Evolutionary conservation across 2,888 invertebrate species (phyloP).

Genomic region (Liopterus haemorrhoidalis): DNA sequence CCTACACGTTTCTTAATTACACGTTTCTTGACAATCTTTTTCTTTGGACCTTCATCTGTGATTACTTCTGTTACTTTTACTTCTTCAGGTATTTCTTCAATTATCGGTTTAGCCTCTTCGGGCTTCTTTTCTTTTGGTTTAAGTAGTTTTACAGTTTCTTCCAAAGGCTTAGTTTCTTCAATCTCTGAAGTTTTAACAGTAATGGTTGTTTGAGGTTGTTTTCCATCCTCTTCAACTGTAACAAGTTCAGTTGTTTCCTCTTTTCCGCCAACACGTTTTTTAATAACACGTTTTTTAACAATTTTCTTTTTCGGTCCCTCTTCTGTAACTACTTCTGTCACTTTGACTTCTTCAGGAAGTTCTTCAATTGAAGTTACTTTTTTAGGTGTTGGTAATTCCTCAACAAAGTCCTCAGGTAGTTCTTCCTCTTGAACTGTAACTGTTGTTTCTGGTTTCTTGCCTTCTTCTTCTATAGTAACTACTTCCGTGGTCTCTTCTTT

Average conservation of each 20-base stretch:
- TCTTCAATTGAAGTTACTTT: conserved; percentile 31
- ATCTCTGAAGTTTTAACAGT: conserved; percentile 29
- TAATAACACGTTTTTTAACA: conserved; percentile 38
- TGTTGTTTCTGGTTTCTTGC: conserved; percentile 37
- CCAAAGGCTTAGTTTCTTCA: conserved; percentile 17
- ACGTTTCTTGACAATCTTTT: conserved; percentile 36
- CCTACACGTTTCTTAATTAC: conserved; percentile 37
- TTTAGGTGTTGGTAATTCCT: conserved; percentile 14
- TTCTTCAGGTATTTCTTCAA: conserved; percentile 34
- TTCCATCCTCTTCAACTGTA: conserved; percentile 38
- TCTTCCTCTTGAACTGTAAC: conserved; percentile 33
- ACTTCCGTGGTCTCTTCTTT: conserved; percentile 37
- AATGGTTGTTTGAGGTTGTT: no score
- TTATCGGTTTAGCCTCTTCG: conserved; percentile 26
- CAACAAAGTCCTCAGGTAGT: conserved; percentile 25
- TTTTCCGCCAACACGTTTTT: conserved; percentile 34
- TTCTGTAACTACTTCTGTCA: conserved; percentile 39
- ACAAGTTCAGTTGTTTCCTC: conserved; percentile 45
- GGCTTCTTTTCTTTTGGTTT: conserved; percentile 29
- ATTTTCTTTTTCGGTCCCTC: conserved; percentile 38
- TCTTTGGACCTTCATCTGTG: conserved; percentile 34
- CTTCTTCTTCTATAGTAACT: conserved; percentile 24
- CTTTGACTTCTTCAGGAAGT: conserved; percentile 40
- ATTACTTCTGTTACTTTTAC: conserved; percentile 33
- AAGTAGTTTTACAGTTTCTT: conserved; percentile 22